These are phyloP conservation scores for Hypanus sabinus DNA, from an alignment of 2,113 vertebrate species.

Conservation along the genomic window DNA sequence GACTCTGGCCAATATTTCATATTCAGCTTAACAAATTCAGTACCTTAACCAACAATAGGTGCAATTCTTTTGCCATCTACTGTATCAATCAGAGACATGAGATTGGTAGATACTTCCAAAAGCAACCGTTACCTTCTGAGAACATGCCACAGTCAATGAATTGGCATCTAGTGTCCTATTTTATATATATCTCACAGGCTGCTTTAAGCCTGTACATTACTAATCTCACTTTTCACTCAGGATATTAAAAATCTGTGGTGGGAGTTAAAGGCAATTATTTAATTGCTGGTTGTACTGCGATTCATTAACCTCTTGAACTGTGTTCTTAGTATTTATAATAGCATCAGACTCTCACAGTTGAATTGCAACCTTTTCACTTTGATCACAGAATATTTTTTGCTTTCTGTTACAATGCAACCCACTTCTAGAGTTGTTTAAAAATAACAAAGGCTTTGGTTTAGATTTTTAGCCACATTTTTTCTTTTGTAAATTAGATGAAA, in stretches of 20 bases:
- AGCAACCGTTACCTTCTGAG: background rate
- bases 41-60: background rate
- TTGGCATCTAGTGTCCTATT: background rate
- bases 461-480: background rate
- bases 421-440: constrained; percentile 24
- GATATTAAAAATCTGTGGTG: background rate
- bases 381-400: background rate
- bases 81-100: background rate
- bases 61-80: background rate
- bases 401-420: background rate
- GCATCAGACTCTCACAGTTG: background rate
- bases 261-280: constrained; percentile 30
- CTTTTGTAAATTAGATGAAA: background rate
- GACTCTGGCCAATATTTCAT: background rate
- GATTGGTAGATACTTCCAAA: background rate
- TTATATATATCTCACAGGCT: background rate
- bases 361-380: constrained; percentile 14
- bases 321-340: constrained; percentile 9
- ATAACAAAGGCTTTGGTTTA: constrained; percentile 23
- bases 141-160: background rate
- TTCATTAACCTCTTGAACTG: constrained; percentile 26
- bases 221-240: constrained; percentile 4
- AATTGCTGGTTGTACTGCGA: background rate
- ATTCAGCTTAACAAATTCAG: background rate
- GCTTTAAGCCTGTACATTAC: background rate